phyloP scores from a whole-genome alignment of 1,140 invertebrate species.

The Proctacanthus coquilletti region DNA sequence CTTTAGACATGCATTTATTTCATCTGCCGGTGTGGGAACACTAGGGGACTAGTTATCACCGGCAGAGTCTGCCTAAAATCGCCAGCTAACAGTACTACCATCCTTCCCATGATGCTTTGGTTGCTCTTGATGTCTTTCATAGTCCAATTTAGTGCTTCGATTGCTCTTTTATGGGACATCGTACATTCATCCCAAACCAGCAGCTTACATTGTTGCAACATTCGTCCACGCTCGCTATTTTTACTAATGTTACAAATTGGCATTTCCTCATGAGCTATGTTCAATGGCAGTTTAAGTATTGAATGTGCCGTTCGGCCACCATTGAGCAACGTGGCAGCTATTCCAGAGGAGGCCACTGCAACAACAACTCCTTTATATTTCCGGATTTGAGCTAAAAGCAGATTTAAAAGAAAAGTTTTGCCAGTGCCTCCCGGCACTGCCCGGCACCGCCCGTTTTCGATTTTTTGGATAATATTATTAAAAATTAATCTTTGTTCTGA shows the following conservation, averaged over 20 bases:
- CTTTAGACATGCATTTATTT: slow-evolving; percentile 18
- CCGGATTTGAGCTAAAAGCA: slow-evolving; percentile 18
- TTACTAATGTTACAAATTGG: slow-evolving; percentile 21
- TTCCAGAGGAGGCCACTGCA: slow-evolving; percentile 28
- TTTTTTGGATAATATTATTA: too few relatives aligned
- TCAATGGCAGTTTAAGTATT: slow-evolving; percentile 20
- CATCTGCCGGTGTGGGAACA: slow-evolving; percentile 29
- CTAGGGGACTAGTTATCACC: slow-evolving; percentile 26
- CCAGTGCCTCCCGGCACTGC: slow-evolving; percentile 30
- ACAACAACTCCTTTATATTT: slow-evolving; percentile 17
- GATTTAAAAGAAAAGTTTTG: slow-evolving; percentile 27
- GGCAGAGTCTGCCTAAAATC: slow-evolving; percentile 35
- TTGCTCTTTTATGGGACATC: slow-evolving; percentile 23
- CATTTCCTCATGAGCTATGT: slow-evolving; percentile 10
- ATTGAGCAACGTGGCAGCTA: slow-evolving; percentile 35
- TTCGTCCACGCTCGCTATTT: slow-evolving; percentile 15
- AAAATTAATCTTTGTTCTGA: too few relatives aligned
- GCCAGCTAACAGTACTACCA: slow-evolving; percentile 31
- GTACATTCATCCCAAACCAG: slow-evolving; percentile 28
- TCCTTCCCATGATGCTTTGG: slow-evolving; percentile 14
- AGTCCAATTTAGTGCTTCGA: slow-evolving; percentile 27
- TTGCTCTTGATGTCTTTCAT: slow-evolving; percentile 22
- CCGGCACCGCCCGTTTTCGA: too few relatives aligned
- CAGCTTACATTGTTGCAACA: slow-evolving; percentile 16
- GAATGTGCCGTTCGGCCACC: slow-evolving; percentile 37